A percentile compares a stretch with the other conserved stretches of the same genome.
These are phyloP conservation scores for Euclidia mi DNA, from an alignment of 2,888 invertebrate genomes.

Conservation along the genomic window DNA sequence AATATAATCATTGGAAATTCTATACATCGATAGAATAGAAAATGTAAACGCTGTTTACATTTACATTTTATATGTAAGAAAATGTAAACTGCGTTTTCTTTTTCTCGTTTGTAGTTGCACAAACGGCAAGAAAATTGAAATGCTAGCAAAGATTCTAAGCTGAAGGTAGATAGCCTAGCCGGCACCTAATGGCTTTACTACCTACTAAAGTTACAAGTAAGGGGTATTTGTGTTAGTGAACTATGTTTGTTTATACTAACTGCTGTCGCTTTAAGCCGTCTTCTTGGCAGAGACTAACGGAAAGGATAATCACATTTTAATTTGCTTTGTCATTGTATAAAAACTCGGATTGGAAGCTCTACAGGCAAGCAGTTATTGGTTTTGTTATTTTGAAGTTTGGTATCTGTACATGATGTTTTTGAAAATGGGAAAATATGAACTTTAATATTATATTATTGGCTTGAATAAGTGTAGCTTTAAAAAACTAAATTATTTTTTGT, in stretches of 20 bases:
- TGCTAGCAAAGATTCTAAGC: conserved; percentile 44
- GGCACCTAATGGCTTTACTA: conserved; percentile 46
- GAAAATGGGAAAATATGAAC: too few relatives aligned
- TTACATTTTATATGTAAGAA: not conserved
- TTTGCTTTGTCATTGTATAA: conserved; percentile 3
- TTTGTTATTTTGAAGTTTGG: not conserved
- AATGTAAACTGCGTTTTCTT: conserved; percentile 14
- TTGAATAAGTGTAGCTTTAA: too few relatives aligned
- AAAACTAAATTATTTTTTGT: too few relatives aligned
- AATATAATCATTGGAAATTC: too few relatives aligned
- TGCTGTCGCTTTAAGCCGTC: conserved; percentile 30
- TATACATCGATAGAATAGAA: too few relatives aligned
- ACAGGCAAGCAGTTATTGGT: not conserved
- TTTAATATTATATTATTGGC: too few relatives aligned
- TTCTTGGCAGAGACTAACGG: conserved; percentile 13
- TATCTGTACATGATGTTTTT: too few relatives aligned
- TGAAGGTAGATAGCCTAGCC: conserved; percentile 34
- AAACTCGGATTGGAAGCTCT: not conserved
- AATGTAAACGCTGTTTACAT: too few relatives aligned
- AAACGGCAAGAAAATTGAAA: conserved; percentile 50
- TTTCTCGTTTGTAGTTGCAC: conserved; percentile 25
- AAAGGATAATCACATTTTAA: conserved; percentile 4
- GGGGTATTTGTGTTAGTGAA: conserved; percentile 36
- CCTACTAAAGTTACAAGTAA: conserved; percentile 37
- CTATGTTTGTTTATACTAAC: conserved; percentile 33